These are phyloP conservation scores for Drosophila micromelanica DNA, from an alignment of 1,140 invertebrate species.

Conservation along the genomic window DNA sequence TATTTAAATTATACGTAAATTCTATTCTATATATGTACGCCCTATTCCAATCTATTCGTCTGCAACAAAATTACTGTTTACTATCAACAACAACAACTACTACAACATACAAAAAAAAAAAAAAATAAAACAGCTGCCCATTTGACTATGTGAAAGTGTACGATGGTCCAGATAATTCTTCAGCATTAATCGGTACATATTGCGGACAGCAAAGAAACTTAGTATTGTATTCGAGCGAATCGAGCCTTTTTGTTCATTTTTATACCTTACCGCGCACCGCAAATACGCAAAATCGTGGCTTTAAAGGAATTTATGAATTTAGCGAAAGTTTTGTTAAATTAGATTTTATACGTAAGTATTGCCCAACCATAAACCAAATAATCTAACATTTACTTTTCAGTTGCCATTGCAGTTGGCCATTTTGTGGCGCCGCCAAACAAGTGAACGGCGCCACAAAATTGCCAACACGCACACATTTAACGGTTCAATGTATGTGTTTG, in stretches of 20 bases:
- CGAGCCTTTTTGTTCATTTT: conserved; percentile 95
- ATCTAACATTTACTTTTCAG: conserved; percentile 59
- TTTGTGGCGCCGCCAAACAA: conserved; percentile 35
- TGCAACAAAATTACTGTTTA: conserved; percentile 51
- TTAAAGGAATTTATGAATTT: conserved; percentile 98
- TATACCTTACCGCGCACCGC: conserved; percentile 94
- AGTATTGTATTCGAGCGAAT: conserved; percentile 96
- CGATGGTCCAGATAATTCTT: conserved; percentile 94
- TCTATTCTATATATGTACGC: conserved; percentile 55
- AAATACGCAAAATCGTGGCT: conserved; percentile 96
- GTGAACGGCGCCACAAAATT: conserved; percentile 42
- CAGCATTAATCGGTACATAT: conserved; percentile 97
- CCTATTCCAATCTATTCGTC: conserved; percentile 52
- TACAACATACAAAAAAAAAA: conserved; percentile 59
- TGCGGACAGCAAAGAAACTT: conserved; percentile 98
- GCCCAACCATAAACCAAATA: neutral
- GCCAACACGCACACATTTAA: conserved; percentile 56
- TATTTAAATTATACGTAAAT: conserved; percentile 43
- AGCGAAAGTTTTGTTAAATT: conserved; percentile 98
- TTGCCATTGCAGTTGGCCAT: conserved; percentile 33
- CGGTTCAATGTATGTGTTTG: conserved; percentile 79
- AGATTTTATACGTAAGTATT: conserved; percentile 94
- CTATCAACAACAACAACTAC: conserved; percentile 48
- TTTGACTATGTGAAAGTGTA: conserved; percentile 99
- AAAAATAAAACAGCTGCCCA: conserved; percentile 91